phyloP scores from a whole-genome alignment of 2,888 invertebrate species.

The Ichneumon xanthorius region DNA sequence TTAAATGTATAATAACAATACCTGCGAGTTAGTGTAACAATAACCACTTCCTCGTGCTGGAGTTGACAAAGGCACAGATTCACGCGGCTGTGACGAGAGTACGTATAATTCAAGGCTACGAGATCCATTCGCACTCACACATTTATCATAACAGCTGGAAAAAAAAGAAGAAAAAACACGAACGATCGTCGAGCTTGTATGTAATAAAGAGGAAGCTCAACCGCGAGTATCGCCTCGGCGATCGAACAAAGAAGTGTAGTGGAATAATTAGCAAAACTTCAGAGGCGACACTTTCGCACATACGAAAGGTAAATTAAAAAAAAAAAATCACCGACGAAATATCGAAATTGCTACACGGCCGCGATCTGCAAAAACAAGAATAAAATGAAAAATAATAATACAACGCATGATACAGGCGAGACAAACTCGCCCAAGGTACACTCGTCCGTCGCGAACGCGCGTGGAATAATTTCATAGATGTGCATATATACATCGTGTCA shows the following conservation, averaged over 20 bases:
- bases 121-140: constrained; percentile 27
- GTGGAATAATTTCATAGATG: constrained; percentile 46
- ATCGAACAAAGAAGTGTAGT: neutral
- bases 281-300: neutral
- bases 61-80: constrained; percentile 4
- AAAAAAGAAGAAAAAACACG: neutral
- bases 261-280: neutral
- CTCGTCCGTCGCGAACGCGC: constrained; percentile 21
- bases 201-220: neutral
- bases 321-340: neutral
- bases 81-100: constrained; percentile 25
- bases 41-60: neutral
- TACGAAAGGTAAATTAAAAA: neutral
- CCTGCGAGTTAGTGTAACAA: neutral
- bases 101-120: constrained; percentile 34
- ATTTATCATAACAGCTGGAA: neutral
- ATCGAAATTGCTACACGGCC: neutral
- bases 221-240: neutral
- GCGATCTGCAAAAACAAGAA: neutral
- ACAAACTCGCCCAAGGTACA: neutral
- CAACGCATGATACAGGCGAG: neutral
- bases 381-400: neutral
- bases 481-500: constrained; percentile 16
- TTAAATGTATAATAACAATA: neutral
- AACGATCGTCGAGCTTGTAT: neutral